Conservation (phyloP, 2,113 vertebrate species). For the Oryzias javanicus region DNA sequence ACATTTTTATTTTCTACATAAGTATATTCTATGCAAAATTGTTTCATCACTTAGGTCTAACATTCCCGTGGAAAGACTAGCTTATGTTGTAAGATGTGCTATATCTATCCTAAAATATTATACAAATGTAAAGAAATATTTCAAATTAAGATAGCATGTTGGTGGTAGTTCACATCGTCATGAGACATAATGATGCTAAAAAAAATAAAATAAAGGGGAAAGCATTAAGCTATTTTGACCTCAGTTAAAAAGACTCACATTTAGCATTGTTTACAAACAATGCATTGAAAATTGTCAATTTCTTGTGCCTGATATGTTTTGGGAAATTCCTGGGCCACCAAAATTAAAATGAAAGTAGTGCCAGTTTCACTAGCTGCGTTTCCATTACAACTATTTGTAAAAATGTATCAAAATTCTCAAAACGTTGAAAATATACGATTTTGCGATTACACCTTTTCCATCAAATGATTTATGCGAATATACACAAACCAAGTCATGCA, state of each 20-base stretch:
- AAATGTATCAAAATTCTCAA: too few relatives aligned
- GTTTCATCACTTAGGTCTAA: slow-evolving; percentile 46
- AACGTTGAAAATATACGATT: too few relatives aligned
- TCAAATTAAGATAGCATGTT: slow-evolving; percentile 10
- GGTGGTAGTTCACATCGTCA: slow-evolving; percentile 20
- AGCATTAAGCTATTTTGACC: too few relatives aligned
- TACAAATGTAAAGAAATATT: slow-evolving; percentile 27
- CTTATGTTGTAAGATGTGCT: slow-evolving; percentile 43
- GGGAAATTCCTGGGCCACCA: slow-evolving; percentile 29
- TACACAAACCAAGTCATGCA: too few relatives aligned
- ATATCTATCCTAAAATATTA: slow-evolving; percentile 47
- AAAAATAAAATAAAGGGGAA: too few relatives aligned
- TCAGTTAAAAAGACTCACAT: too few relatives aligned
- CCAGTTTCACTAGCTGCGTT: slow-evolving; percentile 27
- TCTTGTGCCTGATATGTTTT: slow-evolving; percentile 28
- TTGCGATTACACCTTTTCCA: too few relatives aligned
- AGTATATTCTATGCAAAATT: slow-evolving; percentile 76
- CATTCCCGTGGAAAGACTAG: slow-evolving; percentile 52
- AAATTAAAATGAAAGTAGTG: slow-evolving; percentile 42
- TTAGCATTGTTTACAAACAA: too few relatives aligned
- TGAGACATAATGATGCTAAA: not conserved
- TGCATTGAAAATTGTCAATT: slow-evolving; percentile 36
- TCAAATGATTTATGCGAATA: too few relatives aligned
- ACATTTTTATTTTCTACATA: slow-evolving; percentile 53
- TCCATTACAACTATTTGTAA: too few relatives aligned